Evolutionary conservation across 2,113 vertebrate genomes (phyloP), one percentile per base, ranked within the genome.

Genomic region (Tachysurus fulvidraco): DNA sequence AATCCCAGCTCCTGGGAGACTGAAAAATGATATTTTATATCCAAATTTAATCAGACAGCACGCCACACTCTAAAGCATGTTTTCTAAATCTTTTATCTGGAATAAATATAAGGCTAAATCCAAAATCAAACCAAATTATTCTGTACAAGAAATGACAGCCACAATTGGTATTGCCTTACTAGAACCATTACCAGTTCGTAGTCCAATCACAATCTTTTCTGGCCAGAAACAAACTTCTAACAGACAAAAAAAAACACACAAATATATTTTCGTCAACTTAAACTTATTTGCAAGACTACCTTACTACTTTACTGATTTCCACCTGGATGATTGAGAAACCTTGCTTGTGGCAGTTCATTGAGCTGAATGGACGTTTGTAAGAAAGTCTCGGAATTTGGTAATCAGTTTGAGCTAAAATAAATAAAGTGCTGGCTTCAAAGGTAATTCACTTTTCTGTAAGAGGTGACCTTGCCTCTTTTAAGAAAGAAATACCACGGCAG

Each of bases 381-480:
- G 73, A 36, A 76, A 69, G 65, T 77, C 50, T 46, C 54, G 52
- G 11, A 81, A 73, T 84, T 25, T 79, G 65, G 44, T 77, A 28
- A 76, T 83, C 77, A 84, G 76, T n/a, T 76, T 55, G 59, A 77
- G 44, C 36, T 80, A 57, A 89, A 88, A 83, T 88, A 76, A 83
- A 79, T 78, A 55, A 80, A 44, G 21, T 36, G 55, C 65, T 4
- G 30, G 21, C 78, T 83, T 80, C 76, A 67, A 87, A 30, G 80
- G 64, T 86, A 85, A 84, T 59, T 83, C 52, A 65, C 64, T 80
- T 81, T 83, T 64, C 69, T 77, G 84, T 77, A 90, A 80, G 80
- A 41, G 83, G 46, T 83, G 79, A 81, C 83, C 77, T 74, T 86
- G 65, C 54, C 67, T 80, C 46, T 86, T 69, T 74, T 55, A 23